Evolutionary conservation across 2,797 vertebrate species (phyloP).

Genomic region (Pteropus rufus): DNA sequence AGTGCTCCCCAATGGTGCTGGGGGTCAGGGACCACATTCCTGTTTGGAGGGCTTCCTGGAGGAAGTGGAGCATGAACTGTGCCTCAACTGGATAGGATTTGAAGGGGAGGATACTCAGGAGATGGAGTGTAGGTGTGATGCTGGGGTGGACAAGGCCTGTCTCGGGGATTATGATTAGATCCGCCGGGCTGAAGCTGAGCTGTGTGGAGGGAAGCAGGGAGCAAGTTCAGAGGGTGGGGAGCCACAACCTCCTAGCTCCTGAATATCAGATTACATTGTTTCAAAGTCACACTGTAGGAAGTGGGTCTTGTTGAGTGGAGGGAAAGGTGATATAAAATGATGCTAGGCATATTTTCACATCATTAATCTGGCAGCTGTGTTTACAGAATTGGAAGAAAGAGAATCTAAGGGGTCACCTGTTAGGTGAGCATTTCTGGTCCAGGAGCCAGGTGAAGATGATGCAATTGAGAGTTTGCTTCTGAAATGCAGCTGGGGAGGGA

Average conservation of each 20-base stretch:
- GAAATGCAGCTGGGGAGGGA: neutral
- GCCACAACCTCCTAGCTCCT: neutral
- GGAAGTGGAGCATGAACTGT: neutral
- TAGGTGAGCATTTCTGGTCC: neutral
- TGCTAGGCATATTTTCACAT: rapidly evolving
- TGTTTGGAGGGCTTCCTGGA: neutral
- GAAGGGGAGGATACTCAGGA: rapidly evolving
- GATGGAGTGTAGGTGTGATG: too few species aligned
- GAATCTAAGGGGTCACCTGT: neutral
- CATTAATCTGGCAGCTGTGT: neutral
- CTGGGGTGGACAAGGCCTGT: neutral
- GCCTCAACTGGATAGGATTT: neutral
- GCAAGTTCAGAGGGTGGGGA: too few species aligned
- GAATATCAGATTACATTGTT: rapidly evolving
- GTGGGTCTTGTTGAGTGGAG: neutral
- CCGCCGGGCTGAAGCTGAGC: neutral
- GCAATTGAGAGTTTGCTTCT: neutral
- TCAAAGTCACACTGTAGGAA: neutral
- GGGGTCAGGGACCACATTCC: neutral
- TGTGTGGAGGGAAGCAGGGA: neutral
- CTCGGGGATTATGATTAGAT: neutral
- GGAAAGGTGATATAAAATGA: neutral
- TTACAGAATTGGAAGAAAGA: neutral
- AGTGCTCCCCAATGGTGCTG: rapidly evolving
- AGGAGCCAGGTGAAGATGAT: neutral